A percentile compares a stretch with the other conserved stretches of the same genome.
Evolutionary conservation across 2,888 invertebrate genomes (phyloP).

Genomic region (Prionchulus punctatus): DNA sequence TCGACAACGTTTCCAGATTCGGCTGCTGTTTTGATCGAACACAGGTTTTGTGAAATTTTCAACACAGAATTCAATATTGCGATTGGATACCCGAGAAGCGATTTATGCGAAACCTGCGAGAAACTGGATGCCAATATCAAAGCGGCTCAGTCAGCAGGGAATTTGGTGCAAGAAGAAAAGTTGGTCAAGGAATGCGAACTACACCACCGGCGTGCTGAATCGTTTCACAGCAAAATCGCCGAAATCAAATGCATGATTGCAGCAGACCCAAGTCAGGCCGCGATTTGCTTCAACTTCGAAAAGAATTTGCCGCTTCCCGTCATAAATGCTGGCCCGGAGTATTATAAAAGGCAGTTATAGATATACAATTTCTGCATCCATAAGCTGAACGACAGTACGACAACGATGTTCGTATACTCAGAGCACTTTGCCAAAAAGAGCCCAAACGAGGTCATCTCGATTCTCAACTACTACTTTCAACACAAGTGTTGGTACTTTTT

Average conservation of each 20-base stretch:
- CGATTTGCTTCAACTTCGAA: slow-evolving; percentile 13
- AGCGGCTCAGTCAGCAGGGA: not conserved
- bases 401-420: slow-evolving; percentile 9
- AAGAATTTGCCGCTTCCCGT: slow-evolving; percentile 14
- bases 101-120: not conserved
- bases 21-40: not conserved
- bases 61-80: not conserved
- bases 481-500: too few species aligned
- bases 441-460: not conserved
- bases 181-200: not conserved
- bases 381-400: slow-evolving; percentile 4
- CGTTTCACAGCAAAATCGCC: too few species aligned
- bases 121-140: not conserved
- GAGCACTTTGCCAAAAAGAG: not conserved
- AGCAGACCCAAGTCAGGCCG: too few species aligned
- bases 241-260: too few species aligned
- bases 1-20: not conserved
- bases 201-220: not conserved
- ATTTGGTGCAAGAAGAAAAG: not conserved
- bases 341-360: slow-evolving; percentile 12
- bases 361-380: slow-evolving; percentile 11
- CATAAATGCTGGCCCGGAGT: slow-evolving; percentile 11
- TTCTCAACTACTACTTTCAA: not conserved
- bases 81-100: not conserved
- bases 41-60: not conserved